phyloP scores from a whole-genome alignment of 2,113 vertebrate genomes.

The Isichthys henryi region DNA sequence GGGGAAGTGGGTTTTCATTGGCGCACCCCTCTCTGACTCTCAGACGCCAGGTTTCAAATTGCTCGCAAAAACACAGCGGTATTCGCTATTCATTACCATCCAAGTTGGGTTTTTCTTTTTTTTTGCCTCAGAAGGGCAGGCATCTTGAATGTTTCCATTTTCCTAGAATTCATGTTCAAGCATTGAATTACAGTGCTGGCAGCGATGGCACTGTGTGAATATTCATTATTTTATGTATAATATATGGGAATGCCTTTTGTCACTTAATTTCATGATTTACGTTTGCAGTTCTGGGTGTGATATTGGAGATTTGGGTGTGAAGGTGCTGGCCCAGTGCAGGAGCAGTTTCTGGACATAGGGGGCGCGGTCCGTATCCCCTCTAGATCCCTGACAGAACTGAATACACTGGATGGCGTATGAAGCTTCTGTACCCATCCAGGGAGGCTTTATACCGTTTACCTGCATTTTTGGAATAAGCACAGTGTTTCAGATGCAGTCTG shows the following conservation, averaged over 20 bases:
- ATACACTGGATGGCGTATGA: background rate
- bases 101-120: background rate
- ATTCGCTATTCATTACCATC: background rate
- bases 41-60: constrained; percentile 1
- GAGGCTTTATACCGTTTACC: background rate
- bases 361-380: background rate
- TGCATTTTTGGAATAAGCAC: background rate
- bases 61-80: background rate
- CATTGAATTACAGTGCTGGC: background rate
- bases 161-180: background rate
- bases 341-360: background rate
- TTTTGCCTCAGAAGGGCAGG: background rate
- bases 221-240: background rate
- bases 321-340: background rate
- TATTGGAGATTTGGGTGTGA: background rate
- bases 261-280: background rate
- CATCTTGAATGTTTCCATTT: constrained; percentile 2
- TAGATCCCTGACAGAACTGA: background rate
- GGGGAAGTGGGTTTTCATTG: background rate
- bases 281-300: background rate
- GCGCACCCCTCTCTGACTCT: background rate
- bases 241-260: background rate
- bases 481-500: background rate
- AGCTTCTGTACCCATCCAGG: background rate
- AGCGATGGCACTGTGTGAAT: background rate